Evolutionary conservation across 2,888 invertebrate species (phyloP).

Genomic region (Acanthosepion pharaonis): DNA sequence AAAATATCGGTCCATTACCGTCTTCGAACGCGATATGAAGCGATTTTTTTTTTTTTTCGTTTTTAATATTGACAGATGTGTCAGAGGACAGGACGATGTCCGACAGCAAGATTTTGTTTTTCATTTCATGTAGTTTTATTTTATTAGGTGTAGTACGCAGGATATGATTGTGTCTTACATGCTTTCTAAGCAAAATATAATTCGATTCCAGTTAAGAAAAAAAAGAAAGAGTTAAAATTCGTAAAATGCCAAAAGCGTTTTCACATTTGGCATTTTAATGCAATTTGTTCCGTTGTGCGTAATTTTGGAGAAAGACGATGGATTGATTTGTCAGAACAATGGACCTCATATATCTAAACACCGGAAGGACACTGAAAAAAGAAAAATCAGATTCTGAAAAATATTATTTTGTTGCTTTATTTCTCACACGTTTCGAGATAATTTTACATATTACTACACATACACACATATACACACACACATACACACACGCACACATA

Average conservation of each 20-base stretch:
- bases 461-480: too few relatives aligned
- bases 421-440: too few relatives aligned
- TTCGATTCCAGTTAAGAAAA: not conserved
- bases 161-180: not conserved
- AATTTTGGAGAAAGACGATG: not conserved
- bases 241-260: not conserved
- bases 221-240: not conserved
- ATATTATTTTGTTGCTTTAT: too few relatives aligned
- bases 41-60: not conserved
- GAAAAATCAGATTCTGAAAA: not conserved
- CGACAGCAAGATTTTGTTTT: not conserved
- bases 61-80: not conserved
- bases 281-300: not conserved
- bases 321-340: not conserved
- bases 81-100: not conserved
- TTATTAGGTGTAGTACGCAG: not conserved
- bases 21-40: not conserved
- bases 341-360: not conserved
- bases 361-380: not conserved
- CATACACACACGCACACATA: too few relatives aligned
- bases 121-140: not conserved
- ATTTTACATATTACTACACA: too few relatives aligned
- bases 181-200: constrained; percentile 15
- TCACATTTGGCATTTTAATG: constrained; percentile 23
- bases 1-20: not conserved